Base-by-base conservation (phyloP, 2,888 invertebrate species). In the Tridacna crocea region DNA sequence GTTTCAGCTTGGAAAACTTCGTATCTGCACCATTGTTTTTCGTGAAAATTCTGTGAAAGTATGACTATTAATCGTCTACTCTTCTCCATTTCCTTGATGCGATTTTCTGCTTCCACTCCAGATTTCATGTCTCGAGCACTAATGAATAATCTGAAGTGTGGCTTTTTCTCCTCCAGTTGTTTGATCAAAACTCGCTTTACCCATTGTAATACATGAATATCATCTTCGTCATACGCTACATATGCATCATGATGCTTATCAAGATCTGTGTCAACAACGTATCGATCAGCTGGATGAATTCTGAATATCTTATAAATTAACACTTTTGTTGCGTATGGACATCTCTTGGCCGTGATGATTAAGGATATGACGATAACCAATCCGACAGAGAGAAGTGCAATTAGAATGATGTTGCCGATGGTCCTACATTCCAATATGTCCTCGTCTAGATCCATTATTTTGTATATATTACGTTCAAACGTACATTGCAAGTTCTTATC, bases 281-380 rank as follows among this genome's bases (percentile, higher is more conserved):
- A 88, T 27, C 77, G 87, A 72, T 89, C 89, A 12, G 83, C 75
- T 0, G 89, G 89, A 73, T 89, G 89, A 55, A 83, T 83, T 12
- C 89, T 58, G 55, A 85, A 84, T 22, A 85, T 79, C 63, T 83
- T 85, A 65, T 75, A 88, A 2, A 87, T 58, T 10, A 88, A 55
- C 13, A 89, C 89, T 61, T 88, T 89, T 17, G 88, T 88, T 66
- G 85, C 89, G 61, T 88, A 89, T 11, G 89, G 89, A 78, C 89
- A 89, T 51, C 82, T 66, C 72, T 88, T 88, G 8, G 89, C 87
- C 60, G 87, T 88, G 11, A 89, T 58, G 17, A 85, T 75, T 46
- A 83, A 66, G 11, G 76, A 73, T 12, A 88, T 74, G 17, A 87
- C 84, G 36, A 88, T 46, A 15, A 78, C 68, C 0, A 87, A 24